Evolutionary conservation across 2,797 vertebrate genomes (phyloP), one percentile per base, ranked within the genome.

Genomic region (Mus spretus): DNA sequence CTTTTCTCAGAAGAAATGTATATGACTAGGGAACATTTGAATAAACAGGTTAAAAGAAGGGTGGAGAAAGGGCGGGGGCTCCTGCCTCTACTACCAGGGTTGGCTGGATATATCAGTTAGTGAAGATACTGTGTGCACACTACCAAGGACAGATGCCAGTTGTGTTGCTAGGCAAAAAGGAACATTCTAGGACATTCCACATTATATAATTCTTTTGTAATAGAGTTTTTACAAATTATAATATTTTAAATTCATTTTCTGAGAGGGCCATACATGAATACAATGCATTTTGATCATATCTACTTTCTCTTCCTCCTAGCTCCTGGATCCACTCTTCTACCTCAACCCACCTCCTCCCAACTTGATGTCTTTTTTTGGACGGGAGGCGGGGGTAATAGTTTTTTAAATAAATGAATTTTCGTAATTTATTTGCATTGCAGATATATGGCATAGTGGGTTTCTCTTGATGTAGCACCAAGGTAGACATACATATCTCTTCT

Each of bases 1-100:
- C 20, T 67, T 47, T 78, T 90, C 15, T 67, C 40, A 82, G 84
- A 93, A 83, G 59, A 91, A 90, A 93, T 88, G 61, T 31, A 65
- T 81, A 44, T 47, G 28, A 63, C 53, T 80, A 44, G 26, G 57
- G 61, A 89, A 85, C 50, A 90, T 84, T 81, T 79, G 78, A 85
- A 96, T 95, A 92, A 57, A 57, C 63, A 93, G 57, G 61, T 63
- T 88, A 93, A 84, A 78, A 81, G 26, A 59, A 75, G 65, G 59
- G 24, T 72, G 28, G 72, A 91, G 47, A 95, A 82, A 77, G 77
- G 90, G 63, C 2, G 9, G 10, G 10, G 28, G 79, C 86, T 95
- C 26, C 31, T n/a, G 34, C 65, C 89, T 96, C 79, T 84, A 24
- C 14, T 59, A 50, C 57, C 53, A 84, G 47, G 63, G 6, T 47